Evolutionary conservation across 2,797 vertebrate species (phyloP).

Genomic region (Benthosema pterotum): DNA sequence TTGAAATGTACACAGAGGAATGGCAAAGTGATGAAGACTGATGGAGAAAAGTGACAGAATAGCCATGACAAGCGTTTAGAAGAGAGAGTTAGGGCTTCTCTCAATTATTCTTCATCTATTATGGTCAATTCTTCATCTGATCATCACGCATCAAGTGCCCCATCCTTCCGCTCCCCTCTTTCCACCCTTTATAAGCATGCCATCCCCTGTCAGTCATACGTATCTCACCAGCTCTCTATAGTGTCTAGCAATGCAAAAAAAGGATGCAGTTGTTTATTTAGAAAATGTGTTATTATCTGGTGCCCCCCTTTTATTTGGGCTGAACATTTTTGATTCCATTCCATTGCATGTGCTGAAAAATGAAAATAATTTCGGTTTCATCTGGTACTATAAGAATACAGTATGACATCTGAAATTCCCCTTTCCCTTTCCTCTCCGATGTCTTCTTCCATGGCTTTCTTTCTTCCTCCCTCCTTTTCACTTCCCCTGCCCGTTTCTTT

Average conservation of each 20-base stretch:
- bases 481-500: background rate
- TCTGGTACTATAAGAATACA: too few species aligned
- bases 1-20: constrained; percentile 52
- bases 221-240: background rate
- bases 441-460: background rate
- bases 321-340: too few species aligned
- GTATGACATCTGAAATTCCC: background rate
- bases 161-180: too few species aligned
- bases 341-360: too few species aligned
- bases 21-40: constrained; percentile 8
- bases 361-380: too few species aligned
- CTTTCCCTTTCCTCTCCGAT: constrained; percentile 26
- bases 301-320: too few species aligned
- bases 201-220: too few species aligned
- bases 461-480: background rate
- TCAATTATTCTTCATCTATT: constrained; percentile 1
- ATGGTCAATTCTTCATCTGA: background rate
- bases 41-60: constrained; percentile 44
- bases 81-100: constrained; percentile 16
- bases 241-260: too few species aligned
- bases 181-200: background rate
- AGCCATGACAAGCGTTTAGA: constrained; percentile 37
- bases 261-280: too few species aligned
- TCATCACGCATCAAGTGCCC: constrained; percentile 7
- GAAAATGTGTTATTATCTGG: too few species aligned